Evolutionary conservation across 2,797 vertebrate genomes (phyloP).

Genomic region (Heterohyrax brucei): DNA sequence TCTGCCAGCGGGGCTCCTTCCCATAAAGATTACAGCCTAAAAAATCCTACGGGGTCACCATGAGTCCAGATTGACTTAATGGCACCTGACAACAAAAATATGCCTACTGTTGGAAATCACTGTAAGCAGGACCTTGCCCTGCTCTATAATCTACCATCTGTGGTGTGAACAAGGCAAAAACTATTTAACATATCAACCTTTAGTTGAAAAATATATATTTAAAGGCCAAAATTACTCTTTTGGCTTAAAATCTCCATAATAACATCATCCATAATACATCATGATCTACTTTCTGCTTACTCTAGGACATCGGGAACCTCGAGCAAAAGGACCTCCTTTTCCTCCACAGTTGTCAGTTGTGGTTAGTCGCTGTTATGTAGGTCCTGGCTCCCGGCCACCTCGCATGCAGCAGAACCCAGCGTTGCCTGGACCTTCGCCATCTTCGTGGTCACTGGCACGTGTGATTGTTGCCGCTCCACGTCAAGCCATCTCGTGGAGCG

Average conservation of each 20-base stretch:
- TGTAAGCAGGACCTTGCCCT: rapidly evolving
- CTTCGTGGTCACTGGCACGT: too few species aligned
- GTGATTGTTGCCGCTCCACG: too few species aligned
- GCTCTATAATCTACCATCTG: neutral
- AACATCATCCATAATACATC: too few species aligned
- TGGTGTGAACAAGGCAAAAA: neutral
- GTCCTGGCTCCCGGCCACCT: too few species aligned
- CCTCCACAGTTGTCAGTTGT: neutral
- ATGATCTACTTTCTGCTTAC: neutral
- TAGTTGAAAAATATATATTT: neutral
- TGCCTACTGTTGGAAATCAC: neutral
- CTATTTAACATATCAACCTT: neutral
- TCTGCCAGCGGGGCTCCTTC: too few species aligned
- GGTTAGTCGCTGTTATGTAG: too few species aligned
- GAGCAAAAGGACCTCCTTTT: neutral
- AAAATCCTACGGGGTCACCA: too few species aligned
- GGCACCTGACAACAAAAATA: neutral
- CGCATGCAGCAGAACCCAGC: too few species aligned
- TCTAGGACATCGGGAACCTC: neutral
- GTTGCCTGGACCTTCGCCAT: too few species aligned
- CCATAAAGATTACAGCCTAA: too few species aligned
- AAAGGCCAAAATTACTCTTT: neutral
- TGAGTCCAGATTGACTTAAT: neutral
- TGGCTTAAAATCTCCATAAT: neutral
- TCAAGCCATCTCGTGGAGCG: too few species aligned